These are phyloP conservation scores for Corythornis madagascariensis DNA, from an alignment of 2,113 vertebrate species.

Conservation along the genomic window DNA sequence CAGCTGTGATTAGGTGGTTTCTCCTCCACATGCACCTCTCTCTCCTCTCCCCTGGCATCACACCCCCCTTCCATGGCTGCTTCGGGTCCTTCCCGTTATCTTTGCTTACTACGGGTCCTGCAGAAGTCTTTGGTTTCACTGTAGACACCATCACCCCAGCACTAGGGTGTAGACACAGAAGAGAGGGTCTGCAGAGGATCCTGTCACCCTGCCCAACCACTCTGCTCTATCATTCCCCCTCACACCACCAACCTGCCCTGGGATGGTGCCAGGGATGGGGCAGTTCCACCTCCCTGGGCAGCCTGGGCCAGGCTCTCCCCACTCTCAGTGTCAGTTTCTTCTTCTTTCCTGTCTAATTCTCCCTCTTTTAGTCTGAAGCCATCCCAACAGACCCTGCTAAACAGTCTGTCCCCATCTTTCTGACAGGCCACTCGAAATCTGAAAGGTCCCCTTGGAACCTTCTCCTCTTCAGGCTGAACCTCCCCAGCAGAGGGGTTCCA, in stretches of 20 bases:
- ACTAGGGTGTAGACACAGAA: neutral
- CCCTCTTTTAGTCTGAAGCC: no score
- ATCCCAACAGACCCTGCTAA: no score
- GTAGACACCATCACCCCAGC: neutral
- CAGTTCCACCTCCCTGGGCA: no score
- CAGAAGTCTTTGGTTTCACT: neutral
- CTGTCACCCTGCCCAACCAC: accelerated
- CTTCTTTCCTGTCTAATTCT: no score
- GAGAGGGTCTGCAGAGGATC: no score
- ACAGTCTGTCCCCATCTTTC: no score
- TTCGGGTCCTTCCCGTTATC: neutral
- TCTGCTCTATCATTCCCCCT: neutral
- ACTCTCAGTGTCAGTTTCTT: no score
- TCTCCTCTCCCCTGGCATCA: neutral
- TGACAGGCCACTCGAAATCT: no score
- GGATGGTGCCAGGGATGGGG: no score
- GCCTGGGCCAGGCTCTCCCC: no score
- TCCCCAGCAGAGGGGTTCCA: neutral
- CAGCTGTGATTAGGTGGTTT: neutral
- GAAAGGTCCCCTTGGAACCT: no score
- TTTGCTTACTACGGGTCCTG: neutral
- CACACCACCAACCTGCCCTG: no score
- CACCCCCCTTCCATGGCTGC: neutral
- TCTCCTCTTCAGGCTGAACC: neutral
- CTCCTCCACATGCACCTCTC: neutral